Evolutionary conservation across 2,113 vertebrate species (phyloP).

Genomic region (Nettapus auritus): DNA sequence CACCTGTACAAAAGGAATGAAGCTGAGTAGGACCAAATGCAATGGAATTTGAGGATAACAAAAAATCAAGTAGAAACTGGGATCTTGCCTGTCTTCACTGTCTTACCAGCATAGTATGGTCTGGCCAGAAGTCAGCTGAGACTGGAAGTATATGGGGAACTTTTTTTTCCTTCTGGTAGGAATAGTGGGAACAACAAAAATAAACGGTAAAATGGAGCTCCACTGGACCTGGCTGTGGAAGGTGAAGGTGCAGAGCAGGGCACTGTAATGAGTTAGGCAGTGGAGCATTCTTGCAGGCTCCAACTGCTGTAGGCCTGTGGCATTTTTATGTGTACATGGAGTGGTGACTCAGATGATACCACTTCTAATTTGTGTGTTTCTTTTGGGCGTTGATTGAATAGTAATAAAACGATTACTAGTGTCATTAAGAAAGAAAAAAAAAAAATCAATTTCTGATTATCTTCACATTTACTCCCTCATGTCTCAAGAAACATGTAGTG

Average conservation of each 20-base stretch:
- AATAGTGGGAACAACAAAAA: background rate
- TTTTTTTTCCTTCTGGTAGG: background rate
- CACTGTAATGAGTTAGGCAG: background rate
- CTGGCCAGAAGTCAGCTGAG: background rate
- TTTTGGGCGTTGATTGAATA: background rate
- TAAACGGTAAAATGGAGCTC: background rate
- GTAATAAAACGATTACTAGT: fast-evolving
- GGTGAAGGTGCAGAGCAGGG: background rate
- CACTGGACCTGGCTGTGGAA: background rate
- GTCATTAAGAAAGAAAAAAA: background rate
- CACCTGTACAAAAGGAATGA: background rate
- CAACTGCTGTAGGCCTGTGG: fast-evolving
- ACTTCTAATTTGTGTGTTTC: background rate
- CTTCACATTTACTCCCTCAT: background rate
- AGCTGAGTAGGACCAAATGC: background rate
- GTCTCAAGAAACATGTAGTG: background rate
- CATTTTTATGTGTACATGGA: too few species aligned
- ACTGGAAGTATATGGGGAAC: background rate
- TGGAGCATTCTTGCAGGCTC: background rate
- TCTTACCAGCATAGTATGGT: background rate
- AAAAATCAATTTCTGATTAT: background rate
- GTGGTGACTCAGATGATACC: background rate
- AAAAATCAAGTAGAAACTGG: background rate
- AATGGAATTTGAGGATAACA: background rate
- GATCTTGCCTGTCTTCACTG: background rate